phyloP scores from a whole-genome alignment of 2,888 invertebrate genomes.

The Oegoconia quadripuncta region DNA sequence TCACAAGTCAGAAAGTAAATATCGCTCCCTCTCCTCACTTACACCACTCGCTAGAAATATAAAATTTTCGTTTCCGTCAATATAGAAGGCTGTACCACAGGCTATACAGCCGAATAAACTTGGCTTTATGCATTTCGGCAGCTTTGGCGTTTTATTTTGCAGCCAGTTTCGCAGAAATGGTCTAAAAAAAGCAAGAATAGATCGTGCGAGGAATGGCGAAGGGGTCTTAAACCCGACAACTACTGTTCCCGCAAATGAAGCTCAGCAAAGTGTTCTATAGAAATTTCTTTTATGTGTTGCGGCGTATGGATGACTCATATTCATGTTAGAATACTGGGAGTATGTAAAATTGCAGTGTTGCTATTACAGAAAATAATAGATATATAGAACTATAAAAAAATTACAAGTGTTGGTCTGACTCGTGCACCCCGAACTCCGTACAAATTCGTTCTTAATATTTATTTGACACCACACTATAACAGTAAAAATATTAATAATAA shows the following conservation, averaged over 20 bases:
- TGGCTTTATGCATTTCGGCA: constrained; percentile 71
- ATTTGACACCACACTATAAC: too few relatives aligned
- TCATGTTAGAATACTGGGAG: too few relatives aligned
- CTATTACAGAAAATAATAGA: too few relatives aligned
- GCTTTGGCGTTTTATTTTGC: constrained; percentile 55
- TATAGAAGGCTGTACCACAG: constrained; percentile 34
- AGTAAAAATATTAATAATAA: too few relatives aligned
- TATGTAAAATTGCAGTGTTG: too few relatives aligned
- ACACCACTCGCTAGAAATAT: constrained; percentile 23
- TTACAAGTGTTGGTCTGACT: too few relatives aligned
- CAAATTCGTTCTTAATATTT: too few relatives aligned
- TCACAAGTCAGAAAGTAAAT: too few relatives aligned
- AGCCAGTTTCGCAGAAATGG: constrained; percentile 40
- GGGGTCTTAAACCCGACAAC: constrained; percentile 10
- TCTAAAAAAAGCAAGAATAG: constrained; percentile 39
- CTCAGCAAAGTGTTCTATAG: background rate
- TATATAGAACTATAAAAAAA: too few relatives aligned
- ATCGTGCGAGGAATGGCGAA: constrained; percentile 13
- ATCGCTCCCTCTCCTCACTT: background rate
- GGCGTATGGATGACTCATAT: too few relatives aligned
- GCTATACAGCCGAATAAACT: constrained; percentile 47
- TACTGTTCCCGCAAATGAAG: constrained; percentile 20
- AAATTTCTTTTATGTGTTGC: background rate
- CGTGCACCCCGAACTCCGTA: too few relatives aligned
- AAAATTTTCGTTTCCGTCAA: constrained; percentile 57